Conservation (phyloP, 2,113 vertebrate species). For the Megalops atlanticus region DNA sequence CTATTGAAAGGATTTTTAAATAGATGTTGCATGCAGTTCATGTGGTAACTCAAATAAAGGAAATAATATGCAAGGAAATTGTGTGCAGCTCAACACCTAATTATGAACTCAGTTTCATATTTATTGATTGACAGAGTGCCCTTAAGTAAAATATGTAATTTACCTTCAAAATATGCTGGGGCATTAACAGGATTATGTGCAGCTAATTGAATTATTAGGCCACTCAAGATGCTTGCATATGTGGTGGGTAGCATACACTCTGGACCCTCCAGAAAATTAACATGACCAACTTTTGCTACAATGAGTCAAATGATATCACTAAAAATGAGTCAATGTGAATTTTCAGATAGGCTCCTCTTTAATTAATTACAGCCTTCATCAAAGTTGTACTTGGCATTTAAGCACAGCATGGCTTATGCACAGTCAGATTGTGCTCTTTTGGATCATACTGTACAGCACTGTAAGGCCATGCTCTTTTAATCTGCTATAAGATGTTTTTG, state of each 20-base stretch:
- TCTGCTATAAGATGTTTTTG: constrained; percentile 37
- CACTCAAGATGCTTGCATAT: background rate
- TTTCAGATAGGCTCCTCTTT: background rate
- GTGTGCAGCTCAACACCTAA: background rate
- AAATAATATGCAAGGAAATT: background rate
- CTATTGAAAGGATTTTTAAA: background rate
- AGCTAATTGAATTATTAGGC: constrained; percentile 2
- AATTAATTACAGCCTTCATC: background rate
- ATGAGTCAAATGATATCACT: no score
- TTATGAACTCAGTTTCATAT: background rate
- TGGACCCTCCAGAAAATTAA: background rate
- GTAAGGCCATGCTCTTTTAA: constrained; percentile 13
- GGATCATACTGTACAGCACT: background rate
- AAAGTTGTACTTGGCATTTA: background rate
- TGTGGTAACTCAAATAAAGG: background rate
- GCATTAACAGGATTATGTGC: background rate
- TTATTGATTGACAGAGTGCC: constrained; percentile 13
- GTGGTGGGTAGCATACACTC: background rate
- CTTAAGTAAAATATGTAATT: background rate
- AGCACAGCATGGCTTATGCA: background rate
- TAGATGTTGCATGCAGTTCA: background rate
- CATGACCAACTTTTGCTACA: background rate
- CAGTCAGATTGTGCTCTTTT: no score
- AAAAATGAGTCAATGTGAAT: background rate
- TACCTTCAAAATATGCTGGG: background rate